A percentile compares a stretch with the other conserved stretches of the same genome.
phyloP scores from a whole-genome alignment of 2,113 vertebrate genomes.

The Caretta caretta region DNA sequence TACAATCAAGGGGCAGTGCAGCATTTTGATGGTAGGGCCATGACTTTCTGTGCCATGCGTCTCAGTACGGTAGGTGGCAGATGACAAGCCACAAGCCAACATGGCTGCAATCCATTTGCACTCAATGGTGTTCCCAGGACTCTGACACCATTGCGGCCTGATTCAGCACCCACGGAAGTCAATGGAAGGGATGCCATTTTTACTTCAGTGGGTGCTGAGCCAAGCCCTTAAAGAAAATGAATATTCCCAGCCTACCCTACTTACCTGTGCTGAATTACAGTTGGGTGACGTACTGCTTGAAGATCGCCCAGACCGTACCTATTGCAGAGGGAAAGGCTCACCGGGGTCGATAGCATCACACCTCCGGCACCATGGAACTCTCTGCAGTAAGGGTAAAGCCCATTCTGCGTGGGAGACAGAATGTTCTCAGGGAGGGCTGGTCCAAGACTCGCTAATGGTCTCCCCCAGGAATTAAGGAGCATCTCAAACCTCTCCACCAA shows the following conservation, averaged over 20 bases:
- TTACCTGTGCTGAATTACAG: background rate
- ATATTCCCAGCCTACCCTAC: background rate
- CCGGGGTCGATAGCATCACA: background rate
- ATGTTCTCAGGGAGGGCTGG: too few relatives aligned
- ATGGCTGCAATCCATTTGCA: background rate
- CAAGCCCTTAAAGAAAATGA: background rate
- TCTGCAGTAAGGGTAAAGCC: background rate
- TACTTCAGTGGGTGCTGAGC: background rate
- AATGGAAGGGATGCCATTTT: background rate
- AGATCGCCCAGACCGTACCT: background rate
- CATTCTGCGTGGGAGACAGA: too few relatives aligned
- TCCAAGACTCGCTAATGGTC: background rate
- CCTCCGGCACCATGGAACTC: background rate
- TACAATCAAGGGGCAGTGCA: too few relatives aligned
- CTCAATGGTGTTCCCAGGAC: background rate
- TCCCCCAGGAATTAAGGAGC: background rate
- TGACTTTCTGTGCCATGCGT: background rate
- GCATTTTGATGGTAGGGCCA: background rate
- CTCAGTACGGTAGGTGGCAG: background rate
- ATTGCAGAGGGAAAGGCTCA: background rate
- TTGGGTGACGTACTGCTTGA: background rate
- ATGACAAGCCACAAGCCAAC: background rate
- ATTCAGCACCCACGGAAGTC: background rate
- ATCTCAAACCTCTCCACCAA: background rate
- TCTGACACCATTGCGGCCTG: background rate